phyloP scores from a whole-genome alignment of 2,888 invertebrate genomes.

The Euclidia mi region DNA sequence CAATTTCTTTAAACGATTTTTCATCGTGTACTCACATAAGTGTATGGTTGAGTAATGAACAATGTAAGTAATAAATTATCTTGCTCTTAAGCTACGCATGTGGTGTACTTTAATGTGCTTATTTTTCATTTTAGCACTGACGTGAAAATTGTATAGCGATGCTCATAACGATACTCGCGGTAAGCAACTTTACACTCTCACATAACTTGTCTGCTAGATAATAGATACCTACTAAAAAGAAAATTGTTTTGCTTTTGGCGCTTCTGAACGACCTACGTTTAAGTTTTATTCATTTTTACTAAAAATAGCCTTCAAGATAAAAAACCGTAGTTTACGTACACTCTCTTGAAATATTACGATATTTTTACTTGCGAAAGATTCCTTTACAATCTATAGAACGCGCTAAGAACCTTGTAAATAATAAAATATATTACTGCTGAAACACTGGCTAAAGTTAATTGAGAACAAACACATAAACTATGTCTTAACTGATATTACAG shows the following conservation, averaged over 20 bases:
- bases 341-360: not conserved
- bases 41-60: constrained; percentile 58
- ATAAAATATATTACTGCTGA: constrained; percentile 5
- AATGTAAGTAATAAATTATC: constrained; percentile 57
- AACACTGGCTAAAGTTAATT: constrained; percentile 10
- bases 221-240: constrained; percentile 3
- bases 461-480: constrained; percentile 23
- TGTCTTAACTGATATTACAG: constrained; percentile 35
- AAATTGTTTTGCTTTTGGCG: not conserved
- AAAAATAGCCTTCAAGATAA: not conserved
- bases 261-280: not conserved
- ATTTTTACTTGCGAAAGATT: not conserved
- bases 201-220: constrained; percentile 34
- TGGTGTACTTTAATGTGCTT: constrained; percentile 30
- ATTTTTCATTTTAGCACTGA: constrained; percentile 48
- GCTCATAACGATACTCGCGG: constrained; percentile 22
- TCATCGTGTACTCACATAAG: constrained; percentile 53
- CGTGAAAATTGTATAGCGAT: constrained; percentile 38
- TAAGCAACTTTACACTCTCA: constrained; percentile 38
- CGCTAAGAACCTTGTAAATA: not conserved
- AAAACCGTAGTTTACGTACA: not conserved
- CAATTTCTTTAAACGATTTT: constrained; percentile 70
- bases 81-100: constrained; percentile 45
- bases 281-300: too few species aligned
- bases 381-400: constrained; percentile 1